A percentile compares a stretch with the other conserved stretches of the same genome.
Conservation (phyloP, 2,797 vertebrate species). For the Hypotaenidia philippensis region DNA sequence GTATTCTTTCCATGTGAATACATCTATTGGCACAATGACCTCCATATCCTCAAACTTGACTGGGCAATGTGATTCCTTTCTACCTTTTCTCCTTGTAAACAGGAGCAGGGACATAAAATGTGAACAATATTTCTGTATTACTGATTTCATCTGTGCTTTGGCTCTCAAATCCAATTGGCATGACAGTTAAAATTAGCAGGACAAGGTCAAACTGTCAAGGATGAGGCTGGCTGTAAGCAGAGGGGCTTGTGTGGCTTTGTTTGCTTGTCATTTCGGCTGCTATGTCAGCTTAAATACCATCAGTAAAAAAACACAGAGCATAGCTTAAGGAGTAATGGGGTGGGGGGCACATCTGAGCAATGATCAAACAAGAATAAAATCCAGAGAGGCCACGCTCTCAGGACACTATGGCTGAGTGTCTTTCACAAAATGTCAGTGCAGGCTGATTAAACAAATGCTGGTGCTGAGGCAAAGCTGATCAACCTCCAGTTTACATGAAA, state of each 20-base stretch:
- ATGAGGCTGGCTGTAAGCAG: conserved; percentile 68
- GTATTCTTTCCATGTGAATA: conserved; percentile 49
- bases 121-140: neutral
- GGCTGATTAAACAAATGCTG: conserved; percentile 18
- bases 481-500: neutral
- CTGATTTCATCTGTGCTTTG: conserved; percentile 23
- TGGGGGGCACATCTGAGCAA: conserved; percentile 34
- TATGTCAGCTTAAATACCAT: conserved; percentile 79
- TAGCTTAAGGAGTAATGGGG: conserved; percentile 70
- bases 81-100: conserved; percentile 23
- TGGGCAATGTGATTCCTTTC: neutral
- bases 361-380: conserved; percentile 73
- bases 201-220: conserved; percentile 80
- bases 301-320: conserved; percentile 68
- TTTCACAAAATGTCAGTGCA: conserved; percentile 65
- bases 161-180: conserved; percentile 59
- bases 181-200: conserved; percentile 78
- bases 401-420: neutral
- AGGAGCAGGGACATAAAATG: neutral
- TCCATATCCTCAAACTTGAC: conserved; percentile 21
- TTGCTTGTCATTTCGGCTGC: conserved; percentile 77
- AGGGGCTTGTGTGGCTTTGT: conserved; percentile 72
- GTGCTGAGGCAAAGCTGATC: conserved; percentile 15
- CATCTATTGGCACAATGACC: conserved; percentile 21
- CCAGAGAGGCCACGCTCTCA: conserved; percentile 27